Percentiles rank a stretch among this genome's conserved stretches.
Conservation (phyloP, 2,797 vertebrate species). For the Denticeps clupeoides region DNA sequence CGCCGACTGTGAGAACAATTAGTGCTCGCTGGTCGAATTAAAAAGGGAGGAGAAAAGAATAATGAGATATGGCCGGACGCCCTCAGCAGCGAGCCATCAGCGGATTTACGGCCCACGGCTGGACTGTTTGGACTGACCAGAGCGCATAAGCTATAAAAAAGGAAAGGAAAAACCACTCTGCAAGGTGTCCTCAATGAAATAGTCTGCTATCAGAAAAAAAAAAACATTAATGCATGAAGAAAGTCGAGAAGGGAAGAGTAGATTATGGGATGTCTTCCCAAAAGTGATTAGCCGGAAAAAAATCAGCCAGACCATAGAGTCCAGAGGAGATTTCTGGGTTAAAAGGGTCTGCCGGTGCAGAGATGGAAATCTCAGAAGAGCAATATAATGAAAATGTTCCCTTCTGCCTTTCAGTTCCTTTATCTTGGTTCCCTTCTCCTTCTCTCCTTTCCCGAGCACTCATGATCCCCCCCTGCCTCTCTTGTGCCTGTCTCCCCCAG, state of each 20-base stretch:
- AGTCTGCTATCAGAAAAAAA: background rate
- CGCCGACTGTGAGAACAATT: background rate
- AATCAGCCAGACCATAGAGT: slow-evolving; percentile 16
- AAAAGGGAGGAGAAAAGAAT: background rate
- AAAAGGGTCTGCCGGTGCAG: background rate
- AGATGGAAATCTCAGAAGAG: background rate
- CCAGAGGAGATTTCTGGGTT: slow-evolving; percentile 17
- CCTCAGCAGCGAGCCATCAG: background rate
- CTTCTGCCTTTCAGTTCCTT: background rate
- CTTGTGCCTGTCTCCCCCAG: background rate
- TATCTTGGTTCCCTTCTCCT: background rate
- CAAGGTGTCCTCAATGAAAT: slow-evolving; percentile 3
- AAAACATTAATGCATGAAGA: background rate
- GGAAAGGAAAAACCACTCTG: background rate
- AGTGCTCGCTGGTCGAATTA: background rate
- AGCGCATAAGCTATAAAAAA: background rate
- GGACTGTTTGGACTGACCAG: background rate
- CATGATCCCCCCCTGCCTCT: background rate
- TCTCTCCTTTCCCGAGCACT: background rate
- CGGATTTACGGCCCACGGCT: background rate
- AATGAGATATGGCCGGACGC: background rate
- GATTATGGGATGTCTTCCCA: slow-evolving; percentile 3
- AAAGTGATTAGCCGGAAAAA: slow-evolving; percentile 22
- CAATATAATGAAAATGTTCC: background rate
- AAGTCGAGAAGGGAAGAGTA: background rate